These are phyloP conservation scores for Drosophila seguyi DNA, from an alignment of 1,140 invertebrate species.

Conservation along the genomic window DNA sequence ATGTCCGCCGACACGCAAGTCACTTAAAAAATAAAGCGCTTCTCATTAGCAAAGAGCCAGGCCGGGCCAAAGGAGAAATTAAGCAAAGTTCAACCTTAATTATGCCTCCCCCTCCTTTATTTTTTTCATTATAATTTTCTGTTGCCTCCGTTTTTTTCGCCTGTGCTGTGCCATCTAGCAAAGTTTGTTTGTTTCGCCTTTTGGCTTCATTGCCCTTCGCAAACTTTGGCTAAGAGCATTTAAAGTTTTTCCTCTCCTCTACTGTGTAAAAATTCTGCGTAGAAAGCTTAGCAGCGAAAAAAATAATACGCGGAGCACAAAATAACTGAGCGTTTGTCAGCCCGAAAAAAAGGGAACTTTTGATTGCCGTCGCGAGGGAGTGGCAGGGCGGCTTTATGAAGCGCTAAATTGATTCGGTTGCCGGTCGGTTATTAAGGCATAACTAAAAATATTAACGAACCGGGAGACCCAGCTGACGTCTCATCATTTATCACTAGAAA, in stretches of 20 bases:
- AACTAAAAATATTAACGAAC: conserved; percentile 80
- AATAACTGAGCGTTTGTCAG: conserved; percentile 60
- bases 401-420: conserved; percentile 78
- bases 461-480: conserved; percentile 54
- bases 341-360: conserved; percentile 29
- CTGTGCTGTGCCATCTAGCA: conserved; percentile 29
- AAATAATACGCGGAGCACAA: conserved; percentile 19
- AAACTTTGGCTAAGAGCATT: conserved; percentile 57
- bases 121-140: conserved; percentile 33
- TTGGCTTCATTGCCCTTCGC: conserved; percentile 49
- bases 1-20: conserved; percentile 59
- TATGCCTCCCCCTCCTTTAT: conserved; percentile 22
- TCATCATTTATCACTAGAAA: conserved; percentile 77
- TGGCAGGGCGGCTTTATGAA: conserved; percentile 57
- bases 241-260: conserved; percentile 66
- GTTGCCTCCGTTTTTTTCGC: conserved; percentile 28
- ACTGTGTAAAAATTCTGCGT: conserved; percentile 47
- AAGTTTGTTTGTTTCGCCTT: conserved; percentile 67
- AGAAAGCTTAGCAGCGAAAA: conserved; percentile 39
- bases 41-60: conserved; percentile 61
- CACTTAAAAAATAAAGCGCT: conserved; percentile 79
- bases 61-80: conserved; percentile 55
- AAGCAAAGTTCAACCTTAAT: conserved; percentile 77
- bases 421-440: conserved; percentile 75
- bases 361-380: conserved; percentile 28